Evolutionary conservation across 1,140 invertebrate genomes (phyloP), one percentile per base, ranked within the genome.

Genomic region (Prorops nasuta): DNA sequence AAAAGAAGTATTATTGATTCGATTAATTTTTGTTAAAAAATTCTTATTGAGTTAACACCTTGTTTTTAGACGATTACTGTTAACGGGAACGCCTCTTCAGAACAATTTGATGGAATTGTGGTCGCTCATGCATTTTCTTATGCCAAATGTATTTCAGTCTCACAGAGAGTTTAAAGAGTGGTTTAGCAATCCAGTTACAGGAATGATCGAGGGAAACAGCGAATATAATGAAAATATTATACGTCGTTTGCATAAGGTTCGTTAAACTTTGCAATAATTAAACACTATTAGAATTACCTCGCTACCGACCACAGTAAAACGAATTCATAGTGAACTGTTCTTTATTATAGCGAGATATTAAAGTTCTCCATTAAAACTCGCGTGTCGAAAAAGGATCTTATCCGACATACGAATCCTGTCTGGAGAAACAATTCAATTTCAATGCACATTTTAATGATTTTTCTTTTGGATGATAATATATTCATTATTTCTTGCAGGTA

Each of bases 61-160:
- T 50, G 57, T 49, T 79, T 71, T 31, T 69, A 91, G 94, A 54
- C 85, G 98, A 35, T 79, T 99, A 32, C 79, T 99, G 38, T 79
- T 99, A 55, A 99, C 98, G 36, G 98, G 98, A 54, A 99, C 98
- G 22, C 98, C 98, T 19, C 82, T 99, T 48, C 98, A 99, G 80
- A 99, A 99, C 76, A 97, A 94, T 78, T 78, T 99, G 47, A 97
- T 98, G 93, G 98, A 99, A 79, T 79, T 99, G 43, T 99, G 98
- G 98, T 98, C 98, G 3, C 77, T 99, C 10, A 98, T 99, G 95
- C 97, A 99, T 80, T 99, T 99, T 79, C 83, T 99, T 7, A 99
- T 99, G 98, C 98, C 98, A 35, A 89, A 96, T 79, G 92, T 99
- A 48, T 99, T 99, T 81, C 91, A 96, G 63, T 98, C 96, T 16